Percentiles rank a stretch among this genome's conserved stretches.
Evolutionary conservation across 2,113 vertebrate genomes (phyloP).

Genomic region (Progne subis): DNA sequence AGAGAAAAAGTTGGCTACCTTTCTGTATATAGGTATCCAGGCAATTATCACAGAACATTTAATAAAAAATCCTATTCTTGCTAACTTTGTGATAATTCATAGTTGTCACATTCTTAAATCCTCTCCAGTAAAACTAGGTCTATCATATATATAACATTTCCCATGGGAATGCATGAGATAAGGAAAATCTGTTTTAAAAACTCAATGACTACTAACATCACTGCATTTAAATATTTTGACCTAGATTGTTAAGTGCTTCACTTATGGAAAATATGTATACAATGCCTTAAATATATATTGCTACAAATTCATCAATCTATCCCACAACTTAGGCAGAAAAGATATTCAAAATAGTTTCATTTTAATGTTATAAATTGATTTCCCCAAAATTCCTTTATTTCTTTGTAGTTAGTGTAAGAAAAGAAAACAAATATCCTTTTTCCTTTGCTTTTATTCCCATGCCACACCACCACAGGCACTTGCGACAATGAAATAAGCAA

Average conservation of each 20-base stretch:
- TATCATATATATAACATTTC: neutral
- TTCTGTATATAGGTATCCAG: neutral
- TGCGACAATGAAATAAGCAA: neutral
- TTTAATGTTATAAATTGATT: neutral
- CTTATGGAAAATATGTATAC: neutral
- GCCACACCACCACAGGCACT: neutral
- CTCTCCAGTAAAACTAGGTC: neutral
- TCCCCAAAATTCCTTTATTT: neutral
- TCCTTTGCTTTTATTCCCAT: fast-evolving
- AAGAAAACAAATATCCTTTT: neutral
- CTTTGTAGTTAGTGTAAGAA: neutral
- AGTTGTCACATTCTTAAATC: neutral
- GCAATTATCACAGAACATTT: neutral
- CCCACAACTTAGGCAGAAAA: neutral
- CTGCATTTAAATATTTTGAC: neutral
- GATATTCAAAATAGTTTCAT: neutral
- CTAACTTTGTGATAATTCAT: neutral
- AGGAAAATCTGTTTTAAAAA: neutral
- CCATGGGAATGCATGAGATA: neutral
- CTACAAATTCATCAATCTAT: neutral
- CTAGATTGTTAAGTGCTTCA: neutral
- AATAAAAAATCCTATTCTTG: neutral
- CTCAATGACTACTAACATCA: neutral
- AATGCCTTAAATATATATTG: neutral
- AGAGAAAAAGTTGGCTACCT: neutral